A percentile compares a stretch with the other conserved stretches of the same genome.
phyloP scores from a whole-genome alignment of 2,797 vertebrate genomes.

The Vespertilio murinus region DNA sequence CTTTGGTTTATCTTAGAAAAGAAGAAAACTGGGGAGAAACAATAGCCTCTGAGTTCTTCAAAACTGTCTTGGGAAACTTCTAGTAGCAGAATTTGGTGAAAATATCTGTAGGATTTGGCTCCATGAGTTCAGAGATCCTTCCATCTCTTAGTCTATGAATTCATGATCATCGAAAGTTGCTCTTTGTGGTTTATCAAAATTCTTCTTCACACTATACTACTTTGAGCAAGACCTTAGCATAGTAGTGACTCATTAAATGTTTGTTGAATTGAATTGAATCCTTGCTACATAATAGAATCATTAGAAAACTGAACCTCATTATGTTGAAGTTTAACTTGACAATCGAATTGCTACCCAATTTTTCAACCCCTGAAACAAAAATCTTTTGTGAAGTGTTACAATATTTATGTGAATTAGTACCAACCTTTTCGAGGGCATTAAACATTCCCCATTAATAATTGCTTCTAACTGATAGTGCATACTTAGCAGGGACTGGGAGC shows the following conservation, averaged over 20 bases:
- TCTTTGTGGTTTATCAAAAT: neutral
- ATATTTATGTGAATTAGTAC: slow-evolving; percentile 73
- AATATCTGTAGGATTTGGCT: neutral
- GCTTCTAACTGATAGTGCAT: slow-evolving; percentile 19
- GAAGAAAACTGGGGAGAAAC: neutral
- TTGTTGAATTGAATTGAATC: slow-evolving; percentile 7
- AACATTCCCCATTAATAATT: slow-evolving; percentile 48
- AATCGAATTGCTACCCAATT: slow-evolving; percentile 52
- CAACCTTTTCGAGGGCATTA: slow-evolving; percentile 49
- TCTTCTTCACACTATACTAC: neutral
- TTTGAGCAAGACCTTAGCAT: neutral
- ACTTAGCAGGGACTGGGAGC: slow-evolving; percentile 54
- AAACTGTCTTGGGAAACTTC: neutral
- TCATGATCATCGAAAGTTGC: neutral
- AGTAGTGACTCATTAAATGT: slow-evolving; percentile 25
- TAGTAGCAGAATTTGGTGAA: neutral
- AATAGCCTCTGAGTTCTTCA: neutral
- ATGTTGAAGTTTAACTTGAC: slow-evolving; percentile 48
- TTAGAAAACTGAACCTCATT: slow-evolving; percentile 60
- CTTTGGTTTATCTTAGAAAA: neutral
- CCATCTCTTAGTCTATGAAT: neutral
- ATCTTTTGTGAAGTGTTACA: slow-evolving; percentile 61
- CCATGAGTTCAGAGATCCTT: neutral
- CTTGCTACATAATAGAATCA: slow-evolving; percentile 25
- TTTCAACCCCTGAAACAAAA: slow-evolving; percentile 61